Evolutionary conservation across 2,113 vertebrate genomes (phyloP), one percentile per base, ranked within the genome.

Genomic region (Morone saxatilis): DNA sequence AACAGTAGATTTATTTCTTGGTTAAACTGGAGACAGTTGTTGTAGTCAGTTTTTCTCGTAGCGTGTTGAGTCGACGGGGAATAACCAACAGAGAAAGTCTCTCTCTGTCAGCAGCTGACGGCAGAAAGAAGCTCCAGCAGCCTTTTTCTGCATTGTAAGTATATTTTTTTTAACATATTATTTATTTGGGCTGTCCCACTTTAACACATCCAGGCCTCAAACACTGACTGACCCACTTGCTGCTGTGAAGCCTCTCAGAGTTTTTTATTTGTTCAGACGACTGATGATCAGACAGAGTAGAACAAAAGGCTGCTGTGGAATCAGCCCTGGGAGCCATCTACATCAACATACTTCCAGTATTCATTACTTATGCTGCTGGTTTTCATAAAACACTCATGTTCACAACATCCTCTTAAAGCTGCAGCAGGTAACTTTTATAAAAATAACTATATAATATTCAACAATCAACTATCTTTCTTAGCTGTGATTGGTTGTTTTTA

Each of bases 111-210:
- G 74, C 56, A 57, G 51, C 71, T 67, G 72, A 80, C 50, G 59
- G 71, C 71, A 65, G 13, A 31, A 51, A 22, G 19, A 60, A 8
- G 54, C 36, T 69, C 71, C 71, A 31, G 66, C 66, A 56, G 76
- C 51, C 51, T 82, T 78, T 31, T 82, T 85, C 65, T 78, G 82
- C 78, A 60, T 48, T 66, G 82, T 67, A 82, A 88, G 79, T 67
- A 40, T 38, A 73, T 79, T 78, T 84, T 82, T 61, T 31, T 31
- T 31, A 31, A 68, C 77, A 45, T 66, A 69, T 73, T 85, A 70
- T 80, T 85, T 82, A 62, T 88, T 54, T 51, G 63, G 57, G 47
- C 25, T 78, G 86, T 78, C 78, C 74, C 86, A 85, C 71, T 79
- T 81, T 43, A 66, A 61, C 68, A 40, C 38, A 53, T 16, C 43